Evolutionary conservation across 2,888 invertebrate species (phyloP).

Genomic region (Phanerotoma sp.): DNA sequence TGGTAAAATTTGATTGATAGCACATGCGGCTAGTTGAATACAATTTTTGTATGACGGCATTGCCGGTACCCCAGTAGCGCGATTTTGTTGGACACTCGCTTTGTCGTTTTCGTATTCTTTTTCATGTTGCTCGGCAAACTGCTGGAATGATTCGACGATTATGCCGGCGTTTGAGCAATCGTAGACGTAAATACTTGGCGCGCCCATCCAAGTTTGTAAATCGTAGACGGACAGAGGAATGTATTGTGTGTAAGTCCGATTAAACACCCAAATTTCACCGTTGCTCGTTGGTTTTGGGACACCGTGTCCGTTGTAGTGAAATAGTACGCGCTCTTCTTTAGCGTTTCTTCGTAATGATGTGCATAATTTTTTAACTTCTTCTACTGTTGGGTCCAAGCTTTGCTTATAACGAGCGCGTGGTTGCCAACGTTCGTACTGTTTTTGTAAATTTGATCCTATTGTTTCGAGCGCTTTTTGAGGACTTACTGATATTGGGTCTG

Average conservation of each 20-base stretch:
- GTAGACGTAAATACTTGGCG: conserved; percentile 98
- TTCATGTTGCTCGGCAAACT: conserved; percentile 90
- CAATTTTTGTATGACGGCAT: conserved; percentile 79
- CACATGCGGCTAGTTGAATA: conserved; percentile 96
- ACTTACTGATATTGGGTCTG: conserved; percentile 85
- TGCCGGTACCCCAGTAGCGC: conserved; percentile 47
- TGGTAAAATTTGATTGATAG: conserved; percentile 89
- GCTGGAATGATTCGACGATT: conserved; percentile 87
- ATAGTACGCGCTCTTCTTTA: conserved; percentile 96
- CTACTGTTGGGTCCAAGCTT: conserved; percentile 94
- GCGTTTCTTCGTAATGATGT: conserved; percentile 92
- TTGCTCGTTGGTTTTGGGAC: conserved; percentile 97
- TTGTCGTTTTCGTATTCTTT: conserved; percentile 67
- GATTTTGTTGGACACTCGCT: conserved; percentile 50
- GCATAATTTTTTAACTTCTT: conserved; percentile 97
- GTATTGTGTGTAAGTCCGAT: conserved; percentile 97
- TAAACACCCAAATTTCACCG: conserved; percentile 99
- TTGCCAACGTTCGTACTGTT: conserved; percentile 99
- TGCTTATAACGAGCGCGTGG: conserved; percentile 97
- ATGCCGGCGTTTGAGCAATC: conserved; percentile 99
- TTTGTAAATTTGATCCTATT: conserved; percentile 88
- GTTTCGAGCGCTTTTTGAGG: conserved; percentile 90
- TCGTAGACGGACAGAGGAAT: conserved; percentile 98
- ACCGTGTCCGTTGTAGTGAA: conserved; percentile 99
- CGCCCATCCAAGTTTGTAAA: conserved; percentile 99